These are phyloP conservation scores for Amphipoea oculea DNA, from an alignment of 2,888 invertebrate genomes.

Conservation along the genomic window DNA sequence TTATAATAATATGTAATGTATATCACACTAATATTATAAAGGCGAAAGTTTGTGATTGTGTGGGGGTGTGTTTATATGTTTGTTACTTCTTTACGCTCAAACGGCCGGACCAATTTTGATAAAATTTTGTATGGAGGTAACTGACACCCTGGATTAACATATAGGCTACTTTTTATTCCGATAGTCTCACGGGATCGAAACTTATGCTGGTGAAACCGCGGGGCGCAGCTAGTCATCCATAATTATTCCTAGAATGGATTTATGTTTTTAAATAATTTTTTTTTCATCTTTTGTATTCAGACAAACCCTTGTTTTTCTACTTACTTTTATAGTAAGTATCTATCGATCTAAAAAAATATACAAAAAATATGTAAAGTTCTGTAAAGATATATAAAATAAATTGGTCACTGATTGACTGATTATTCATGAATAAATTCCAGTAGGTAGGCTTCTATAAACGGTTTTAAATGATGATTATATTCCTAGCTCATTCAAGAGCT, in stretches of 20 bases:
- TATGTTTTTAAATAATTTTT: not conserved
- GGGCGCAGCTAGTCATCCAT: not conserved
- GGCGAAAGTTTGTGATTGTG: too few species aligned
- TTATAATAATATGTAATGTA: not conserved
- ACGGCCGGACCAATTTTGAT: too few species aligned
- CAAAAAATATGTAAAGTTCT: not conserved
- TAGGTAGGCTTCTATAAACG: not conserved
- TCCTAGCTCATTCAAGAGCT: slow-evolving; percentile 16
- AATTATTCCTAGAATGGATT: not conserved
- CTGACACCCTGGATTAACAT: too few species aligned
- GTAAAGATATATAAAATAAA: not conserved
- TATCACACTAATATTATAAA: not conserved
- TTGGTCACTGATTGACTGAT: not conserved
- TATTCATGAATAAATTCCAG: not conserved
- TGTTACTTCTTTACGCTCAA: too few species aligned
- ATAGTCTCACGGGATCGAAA: too few species aligned
- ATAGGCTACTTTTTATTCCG: too few species aligned
- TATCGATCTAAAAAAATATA: not conserved
- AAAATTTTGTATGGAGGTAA: too few species aligned
- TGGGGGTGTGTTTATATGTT: too few species aligned
- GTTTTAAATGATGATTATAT: slow-evolving; percentile 12
- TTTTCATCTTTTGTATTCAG: not conserved
- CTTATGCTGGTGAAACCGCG: too few species aligned
- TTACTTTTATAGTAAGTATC: too few species aligned
- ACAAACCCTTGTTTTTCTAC: not conserved